Evolutionary conservation across 2,888 invertebrate species (phyloP), one percentile per base, ranked within the genome.

Genomic region (Euplagia quadripunctaria): DNA sequence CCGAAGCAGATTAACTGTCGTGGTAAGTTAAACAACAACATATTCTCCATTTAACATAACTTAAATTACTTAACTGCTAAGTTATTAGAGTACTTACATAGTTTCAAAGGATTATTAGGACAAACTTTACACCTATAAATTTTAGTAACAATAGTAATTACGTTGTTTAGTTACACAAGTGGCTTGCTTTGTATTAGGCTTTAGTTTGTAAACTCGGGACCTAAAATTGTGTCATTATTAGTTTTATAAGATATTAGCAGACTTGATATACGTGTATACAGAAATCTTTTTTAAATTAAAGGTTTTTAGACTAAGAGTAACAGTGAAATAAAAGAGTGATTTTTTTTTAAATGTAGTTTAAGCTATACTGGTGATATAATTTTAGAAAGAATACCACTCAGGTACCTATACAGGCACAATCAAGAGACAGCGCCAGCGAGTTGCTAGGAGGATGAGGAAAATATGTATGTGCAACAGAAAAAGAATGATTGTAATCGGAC

Each of bases 101-200:
- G 55, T 68, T 55, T 55, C 55, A 68, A 68, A 43, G 55, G 52
- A 55, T 52, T 68, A 55, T 68, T 55, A 8, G 14, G 55, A 52
- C 52, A 68, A 68, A 52, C 42, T 20, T 55, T 42, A 55, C 55
- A 68, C 68, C 68, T 55, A 68, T 68, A 68, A 68, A 55, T 68
- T 55, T 68, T n/a, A 17, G 55, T n/a, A 55, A 55, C 68, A 43
- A 68, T 52, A 55, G n/a, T 42, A 51, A 68, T 68, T 68, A 51
- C 11, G 51, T 66, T 66, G 66, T 6, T 46, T 51, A 31, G 11
- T 17, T 41, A 17, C 41, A 8, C 17, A 66, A 66, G 51, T 16
- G 63, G 63, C 41, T 63, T 17, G 41, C 14, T 41, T 41, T 63
- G 41, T 63, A 42, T 8, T 49, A 61, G 20, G 49, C 0, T 16